phyloP scores from a whole-genome alignment of 1,140 invertebrate genomes.

The Reticulitermes speratus region DNA sequence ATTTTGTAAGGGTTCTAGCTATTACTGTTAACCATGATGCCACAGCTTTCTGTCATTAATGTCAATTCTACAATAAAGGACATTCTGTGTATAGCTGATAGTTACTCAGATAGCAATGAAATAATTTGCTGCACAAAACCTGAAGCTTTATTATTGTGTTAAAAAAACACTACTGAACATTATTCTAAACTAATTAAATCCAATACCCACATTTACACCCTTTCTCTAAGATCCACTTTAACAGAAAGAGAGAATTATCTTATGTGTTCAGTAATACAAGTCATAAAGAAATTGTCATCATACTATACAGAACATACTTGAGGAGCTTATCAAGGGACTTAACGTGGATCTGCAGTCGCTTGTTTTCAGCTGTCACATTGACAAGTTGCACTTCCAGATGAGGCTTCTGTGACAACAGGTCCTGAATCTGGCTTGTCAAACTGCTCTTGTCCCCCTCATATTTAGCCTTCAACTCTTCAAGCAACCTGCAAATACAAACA shows the following conservation, averaged over 20 bases:
- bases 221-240: too few species aligned
- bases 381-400: conserved; percentile 49
- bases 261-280: background rate
- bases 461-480: conserved; percentile 61
- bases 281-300: background rate
- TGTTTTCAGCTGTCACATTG: conserved; percentile 48
- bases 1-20: background rate
- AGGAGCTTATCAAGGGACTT: conserved; percentile 50
- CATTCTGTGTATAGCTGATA: too few species aligned
- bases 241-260: background rate
- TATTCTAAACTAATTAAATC: too few species aligned
- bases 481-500: conserved; percentile 48
- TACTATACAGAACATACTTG: conserved; percentile 46
- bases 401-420: conserved; percentile 47
- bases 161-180: too few species aligned
- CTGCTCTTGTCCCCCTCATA: conserved; percentile 58
- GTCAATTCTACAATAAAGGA: background rate
- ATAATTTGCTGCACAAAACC: too few species aligned
- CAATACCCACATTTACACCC: too few species aligned
- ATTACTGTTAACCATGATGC: background rate
- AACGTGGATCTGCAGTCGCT: conserved; percentile 49
- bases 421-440: conserved; percentile 46
- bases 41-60: background rate
- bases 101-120: too few species aligned
- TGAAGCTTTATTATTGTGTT: too few species aligned